Conservation (phyloP, 35 echinoderm and acorn worm species). For the Amphiura filiformis region DNA sequence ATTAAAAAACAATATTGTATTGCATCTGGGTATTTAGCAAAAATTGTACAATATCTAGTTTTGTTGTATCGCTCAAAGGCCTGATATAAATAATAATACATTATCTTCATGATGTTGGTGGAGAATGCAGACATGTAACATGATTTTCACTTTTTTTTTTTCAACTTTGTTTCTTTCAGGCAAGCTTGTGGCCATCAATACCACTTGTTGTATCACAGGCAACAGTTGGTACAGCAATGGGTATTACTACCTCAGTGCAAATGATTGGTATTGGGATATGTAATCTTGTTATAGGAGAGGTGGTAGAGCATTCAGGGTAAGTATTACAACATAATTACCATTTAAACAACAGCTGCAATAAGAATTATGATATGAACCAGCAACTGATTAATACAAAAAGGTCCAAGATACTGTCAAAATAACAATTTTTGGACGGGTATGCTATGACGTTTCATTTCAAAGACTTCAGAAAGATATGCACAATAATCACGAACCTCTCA, state of each 20-base stretch:
- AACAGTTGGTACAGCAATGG: slow-evolving; percentile 82
- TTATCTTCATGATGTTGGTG: too few relatives aligned
- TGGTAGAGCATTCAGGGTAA: slow-evolving; percentile 21
- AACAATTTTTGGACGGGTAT: neutral
- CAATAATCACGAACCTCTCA: too few relatives aligned
- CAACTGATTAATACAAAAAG: too few relatives aligned
- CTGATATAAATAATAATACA: too few relatives aligned
- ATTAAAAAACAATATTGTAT: too few relatives aligned
- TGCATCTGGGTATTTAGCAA: too few relatives aligned
- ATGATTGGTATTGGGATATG: slow-evolving; percentile 80
- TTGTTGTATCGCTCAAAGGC: too few relatives aligned
- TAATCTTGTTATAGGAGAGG: slow-evolving; percentile 69
- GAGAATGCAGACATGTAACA: too few relatives aligned
- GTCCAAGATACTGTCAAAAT: too few relatives aligned
- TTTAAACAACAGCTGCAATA: neutral
- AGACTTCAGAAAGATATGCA: too few relatives aligned
- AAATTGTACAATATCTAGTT: too few relatives aligned
- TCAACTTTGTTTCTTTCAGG: slow-evolving; percentile 20
- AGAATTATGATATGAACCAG: neutral
- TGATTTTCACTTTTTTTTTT: neutral
- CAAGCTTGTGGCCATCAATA: slow-evolving; percentile 80
- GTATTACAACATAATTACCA: neutral
- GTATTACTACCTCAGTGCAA: slow-evolving; percentile 68
- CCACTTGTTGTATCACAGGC: slow-evolving; percentile 73
- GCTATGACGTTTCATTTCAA: neutral